Percentiles rank a stretch among this genome's conserved stretches.
Conservation (phyloP, 2,888 invertebrate species). For the Amorpha juglandis region DNA sequence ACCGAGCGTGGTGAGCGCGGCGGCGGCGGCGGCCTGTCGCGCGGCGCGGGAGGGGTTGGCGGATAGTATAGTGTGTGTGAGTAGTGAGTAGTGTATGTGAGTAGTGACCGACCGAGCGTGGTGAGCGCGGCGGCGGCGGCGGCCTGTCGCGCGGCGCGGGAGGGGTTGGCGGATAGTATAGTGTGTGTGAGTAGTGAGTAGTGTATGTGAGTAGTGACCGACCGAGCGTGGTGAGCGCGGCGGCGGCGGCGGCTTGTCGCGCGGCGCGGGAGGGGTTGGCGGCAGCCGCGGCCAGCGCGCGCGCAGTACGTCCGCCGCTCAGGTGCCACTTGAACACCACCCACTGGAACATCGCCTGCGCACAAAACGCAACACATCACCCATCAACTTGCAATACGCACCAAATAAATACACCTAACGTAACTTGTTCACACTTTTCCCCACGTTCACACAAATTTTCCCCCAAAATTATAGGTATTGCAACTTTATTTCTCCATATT, state of each 20-base stretch:
- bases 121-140: slow-evolving; percentile 78
- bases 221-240: slow-evolving; percentile 76
- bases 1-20: slow-evolving; percentile 76
- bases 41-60: slow-evolving; percentile 74
- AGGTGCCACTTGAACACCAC: slow-evolving; percentile 81
- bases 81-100: too few species aligned
- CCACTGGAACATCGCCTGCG: slow-evolving; percentile 80
- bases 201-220: neutral
- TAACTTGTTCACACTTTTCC: too few species aligned
- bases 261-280: slow-evolving; percentile 74
- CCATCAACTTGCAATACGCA: neutral
- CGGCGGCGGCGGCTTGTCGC: slow-evolving; percentile 74
- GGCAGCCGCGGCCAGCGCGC: slow-evolving; percentile 74
- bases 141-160: slow-evolving; percentile 71
- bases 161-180: slow-evolving; percentile 58
- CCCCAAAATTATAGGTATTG: too few species aligned
- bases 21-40: slow-evolving; percentile 74
- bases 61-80: slow-evolving; percentile 32
- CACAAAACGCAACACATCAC: slow-evolving; percentile 14
- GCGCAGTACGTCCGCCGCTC: slow-evolving; percentile 71
- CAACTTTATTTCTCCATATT: too few species aligned
- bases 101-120: slow-evolving; percentile 59
- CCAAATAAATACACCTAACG: too few species aligned
- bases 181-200: too few species aligned
- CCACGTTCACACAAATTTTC: too few species aligned